These are phyloP conservation scores for Pycnonotus jocosus DNA, from an alignment of 2,113 vertebrate genomes.

Conservation along the genomic window DNA sequence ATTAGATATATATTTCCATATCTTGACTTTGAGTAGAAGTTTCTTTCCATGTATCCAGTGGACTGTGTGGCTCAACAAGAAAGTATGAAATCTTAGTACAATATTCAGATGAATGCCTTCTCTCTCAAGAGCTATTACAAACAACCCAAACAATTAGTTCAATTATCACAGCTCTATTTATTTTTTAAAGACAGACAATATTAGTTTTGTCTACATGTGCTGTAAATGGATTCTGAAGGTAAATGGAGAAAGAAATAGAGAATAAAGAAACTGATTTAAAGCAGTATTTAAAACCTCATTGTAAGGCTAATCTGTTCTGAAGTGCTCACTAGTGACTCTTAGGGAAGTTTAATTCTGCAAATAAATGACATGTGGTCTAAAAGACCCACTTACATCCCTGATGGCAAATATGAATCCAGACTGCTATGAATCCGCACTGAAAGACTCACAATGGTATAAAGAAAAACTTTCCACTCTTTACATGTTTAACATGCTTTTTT, in stretches of 20 bases:
- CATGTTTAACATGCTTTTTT: neutral
- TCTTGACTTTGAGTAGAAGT: neutral
- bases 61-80: neutral
- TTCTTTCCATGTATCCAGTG: neutral
- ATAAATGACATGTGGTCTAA: neutral
- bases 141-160: neutral
- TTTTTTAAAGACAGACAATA: neutral
- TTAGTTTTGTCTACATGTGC: neutral
- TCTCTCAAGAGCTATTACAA: neutral
- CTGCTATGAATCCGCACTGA: neutral
- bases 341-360: neutral
- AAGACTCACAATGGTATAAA: neutral
- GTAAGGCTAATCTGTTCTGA: neutral
- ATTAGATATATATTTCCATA: neutral
- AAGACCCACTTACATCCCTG: neutral
- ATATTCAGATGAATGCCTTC: neutral
- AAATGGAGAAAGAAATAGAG: neutral
- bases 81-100: neutral
- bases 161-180: neutral
- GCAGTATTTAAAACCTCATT: neutral
- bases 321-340: neutral
- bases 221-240: neutral
- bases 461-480: neutral
- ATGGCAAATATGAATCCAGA: neutral
- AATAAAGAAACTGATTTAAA: neutral